Base-by-base conservation (phyloP, 1,140 invertebrate genomes). In the Ostrea denselamellosa region DNA sequence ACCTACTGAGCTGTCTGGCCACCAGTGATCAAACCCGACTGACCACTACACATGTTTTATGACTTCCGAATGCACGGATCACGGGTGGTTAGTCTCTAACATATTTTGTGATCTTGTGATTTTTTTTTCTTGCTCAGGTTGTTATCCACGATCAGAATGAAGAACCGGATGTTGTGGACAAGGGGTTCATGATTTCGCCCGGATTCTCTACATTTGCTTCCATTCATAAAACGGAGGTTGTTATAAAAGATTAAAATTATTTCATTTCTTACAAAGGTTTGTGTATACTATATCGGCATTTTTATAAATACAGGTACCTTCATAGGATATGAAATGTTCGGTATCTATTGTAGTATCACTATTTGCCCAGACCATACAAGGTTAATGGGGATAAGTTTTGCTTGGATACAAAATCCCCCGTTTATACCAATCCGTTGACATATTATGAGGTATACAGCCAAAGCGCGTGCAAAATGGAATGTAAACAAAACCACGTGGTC, bases 401-500 rank as follows among this genome's bases (percentile, higher is more conserved):
- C 34, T 8, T 89, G 10, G 83, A 89, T 65, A 85, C 83, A 10
- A 85, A 65, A 53, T 52, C 54, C 0, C 0, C 54, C 12, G 68
- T 19, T 17, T 87, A 56, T 19, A 52, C 14, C 44, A 89, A 87
- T 71, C 65, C 86, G 1, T 44, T 89, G 19, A 85, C 71, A 2
- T 87, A 87, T 53, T 85, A 89, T 54, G 81, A 83, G 7, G 44
- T 22, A 17, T 89, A 89, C 52, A 87, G 88, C 53, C 7, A 22
- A 8, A 65, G 22, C 17, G 88, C 62, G 17, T 89, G 88, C 54
- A 17, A 85, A 5, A 17, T 53, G 53, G 88, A 89, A 65, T 89
- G 88, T 89, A 87, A 86, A 68, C 34, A 85, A 54, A 81, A 85
- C 10, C 53, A 65, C 71, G 84, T 89, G 22, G 84, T 89, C 12